These are phyloP conservation scores for Ceratosolen fusciceps DNA, from an alignment of 1,140 invertebrate genomes.

Conservation along the genomic window DNA sequence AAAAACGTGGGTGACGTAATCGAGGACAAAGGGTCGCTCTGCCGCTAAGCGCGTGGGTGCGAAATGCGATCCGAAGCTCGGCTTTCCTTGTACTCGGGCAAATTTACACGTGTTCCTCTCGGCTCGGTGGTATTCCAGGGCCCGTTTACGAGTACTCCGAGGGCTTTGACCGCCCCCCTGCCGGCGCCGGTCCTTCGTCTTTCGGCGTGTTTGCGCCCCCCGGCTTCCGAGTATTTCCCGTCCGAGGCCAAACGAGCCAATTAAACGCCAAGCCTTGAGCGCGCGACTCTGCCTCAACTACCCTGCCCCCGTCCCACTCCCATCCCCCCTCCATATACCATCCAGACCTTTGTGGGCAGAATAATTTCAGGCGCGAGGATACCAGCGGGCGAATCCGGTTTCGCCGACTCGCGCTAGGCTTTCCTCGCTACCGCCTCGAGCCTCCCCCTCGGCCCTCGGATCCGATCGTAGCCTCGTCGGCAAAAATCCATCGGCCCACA, in stretches of 20 bases:
- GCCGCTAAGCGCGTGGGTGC: slow-evolving; percentile 3
- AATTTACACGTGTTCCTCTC: slow-evolving; percentile 42
- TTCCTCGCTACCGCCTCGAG: too few relatives aligned
- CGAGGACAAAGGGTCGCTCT: slow-evolving; percentile 10
- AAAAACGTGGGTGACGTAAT: not conserved
- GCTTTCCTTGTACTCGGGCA: not conserved
- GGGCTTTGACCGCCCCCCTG: not conserved
- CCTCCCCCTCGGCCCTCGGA: too few relatives aligned
- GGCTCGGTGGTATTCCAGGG: not conserved
- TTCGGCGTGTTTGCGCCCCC: slow-evolving; percentile 10
- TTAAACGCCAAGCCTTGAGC: slow-evolving; percentile 41
- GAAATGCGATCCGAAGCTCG: slow-evolving; percentile 21
- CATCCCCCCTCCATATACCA: too few relatives aligned
- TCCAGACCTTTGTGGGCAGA: too few relatives aligned
- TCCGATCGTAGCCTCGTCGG: too few relatives aligned
- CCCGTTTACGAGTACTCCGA: not conserved
- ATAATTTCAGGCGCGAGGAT: not conserved
- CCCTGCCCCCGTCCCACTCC: too few relatives aligned
- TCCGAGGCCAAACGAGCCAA: slow-evolving; percentile 21
- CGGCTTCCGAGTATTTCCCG: not conserved
- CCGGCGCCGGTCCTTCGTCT: too few relatives aligned
- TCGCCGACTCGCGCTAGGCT: too few relatives aligned
- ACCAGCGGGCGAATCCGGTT: too few relatives aligned
- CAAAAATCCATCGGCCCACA: too few relatives aligned
- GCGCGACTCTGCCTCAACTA: slow-evolving; percentile 13